Evolutionary conservation across 2,797 vertebrate genomes (phyloP), one percentile per base, ranked within the genome.

Genomic region (Sebastes itinus): DNA sequence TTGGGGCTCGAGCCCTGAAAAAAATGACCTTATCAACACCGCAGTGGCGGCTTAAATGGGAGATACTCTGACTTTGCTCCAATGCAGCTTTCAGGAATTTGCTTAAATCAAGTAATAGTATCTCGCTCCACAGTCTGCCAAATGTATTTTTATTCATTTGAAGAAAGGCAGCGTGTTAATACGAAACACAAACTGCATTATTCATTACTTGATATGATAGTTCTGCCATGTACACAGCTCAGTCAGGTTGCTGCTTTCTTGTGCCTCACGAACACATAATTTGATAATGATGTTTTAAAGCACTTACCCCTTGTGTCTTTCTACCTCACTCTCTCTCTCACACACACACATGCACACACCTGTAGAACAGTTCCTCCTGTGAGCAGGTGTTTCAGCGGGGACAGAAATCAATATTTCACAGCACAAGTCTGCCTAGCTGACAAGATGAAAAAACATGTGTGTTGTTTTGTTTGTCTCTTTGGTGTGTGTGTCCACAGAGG

Each of bases 381-480:
- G 79, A 82, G 78, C 78, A 86, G 82, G 80, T 89, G 87, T 86
- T 81, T 83, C 83, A 25, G 18, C 25, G 25, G 84, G 77, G 72
- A 56, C 60, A 84, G 22, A 81, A 88, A 90, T 90, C 88, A 87
- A 91, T 85, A 75, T 61, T 76, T 56, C 78, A 60, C 88, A 84
- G 72, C 73, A 75, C 2, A 42, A 74, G 55, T 70, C 60, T 70
- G 56, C 60, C 42, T n/a, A 12, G 59, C 66, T 82, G 64, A 38
- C 61, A 42, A 58, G 54, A 69, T 69, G n/a, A 28, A 64, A 67
- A 25, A 55, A 49, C 35, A 25, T 12, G 2, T 74, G 32, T 62
- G 54, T 52, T 33, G 18, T 49, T 67, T 33, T 60, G 4, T 61
- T 28, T 54, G 30, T 67, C 7, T 35, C 4, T 49, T 55, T 56